Evolutionary conservation across 1,140 invertebrate genomes (phyloP), one percentile per base, ranked within the genome.

Genomic region (Octopus bimaculoides): DNA sequence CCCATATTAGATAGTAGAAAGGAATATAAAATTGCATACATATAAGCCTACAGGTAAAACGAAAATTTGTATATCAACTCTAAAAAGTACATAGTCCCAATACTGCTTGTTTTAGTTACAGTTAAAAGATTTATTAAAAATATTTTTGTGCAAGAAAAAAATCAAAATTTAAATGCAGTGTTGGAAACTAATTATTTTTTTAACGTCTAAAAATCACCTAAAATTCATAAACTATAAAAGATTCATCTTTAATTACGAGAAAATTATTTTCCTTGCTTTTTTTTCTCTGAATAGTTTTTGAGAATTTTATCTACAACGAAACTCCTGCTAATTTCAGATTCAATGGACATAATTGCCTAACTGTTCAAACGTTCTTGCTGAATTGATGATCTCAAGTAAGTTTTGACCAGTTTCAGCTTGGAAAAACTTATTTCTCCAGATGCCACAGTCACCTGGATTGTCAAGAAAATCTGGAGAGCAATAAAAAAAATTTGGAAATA

Each of bases 341-440:
- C 73, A 4, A 74, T 74, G 73, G 4, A 74, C 73, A 74, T 74
- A 74, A 74, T 52, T 74, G 73, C 12, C 4, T 1, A 74, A 74
- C 73, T 74, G 12, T 74, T 74, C 73, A 1, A 52, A 74, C 9
- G 73, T 74, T 74, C 73, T 74, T 74, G 73, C 73, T 17, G 73
- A n/a, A 74, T 74, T 74, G 73, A 74, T 74, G 12, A 8, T 74
- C 73, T 74, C 73, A 74, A 74, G 73, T 74, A 74, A 74, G 20
- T 74, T 74, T 74, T 9, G 73, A 74, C 20, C 12, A 74, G 4
- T 74, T 74, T 74, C 73, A 74, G 20, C 73, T 12, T 17, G 20
- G 20, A 74, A 74, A 17, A 74, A 61, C 56, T 41, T 41, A 41
- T 66, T 66, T 66, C 61, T 66, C 61, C 61, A 14, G 61, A 12